These are phyloP conservation scores for Sesia bembeciformis DNA, from an alignment of 2,888 invertebrate genomes.

Conservation along the genomic window DNA sequence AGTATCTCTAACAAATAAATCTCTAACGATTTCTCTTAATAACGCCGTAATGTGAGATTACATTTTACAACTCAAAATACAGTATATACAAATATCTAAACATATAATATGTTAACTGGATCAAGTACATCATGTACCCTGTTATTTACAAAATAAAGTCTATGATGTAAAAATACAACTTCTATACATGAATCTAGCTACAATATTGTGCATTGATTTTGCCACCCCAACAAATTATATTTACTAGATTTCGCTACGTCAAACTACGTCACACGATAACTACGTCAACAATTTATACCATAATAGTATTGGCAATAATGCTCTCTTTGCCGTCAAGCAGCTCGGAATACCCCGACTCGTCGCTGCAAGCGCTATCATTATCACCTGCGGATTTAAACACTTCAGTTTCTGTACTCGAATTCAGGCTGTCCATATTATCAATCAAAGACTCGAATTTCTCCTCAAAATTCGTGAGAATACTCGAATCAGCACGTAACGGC, in stretches of 20 bases:
- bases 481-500: conserved; percentile 40
- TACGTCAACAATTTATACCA: conserved; percentile 36
- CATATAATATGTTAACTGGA: conserved; percentile 38
- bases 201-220: conserved; percentile 23
- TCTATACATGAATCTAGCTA: conserved; percentile 11
- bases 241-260: background rate
- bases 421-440: conserved; percentile 54
- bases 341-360: conserved; percentile 94
- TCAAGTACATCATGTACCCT: conserved; percentile 20
- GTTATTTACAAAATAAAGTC: conserved; percentile 3
- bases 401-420: conserved; percentile 59
- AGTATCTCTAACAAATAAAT: background rate
- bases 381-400: conserved; percentile 72
- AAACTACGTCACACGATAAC: too few relatives aligned
- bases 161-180: background rate
- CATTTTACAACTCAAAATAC: conserved; percentile 20
- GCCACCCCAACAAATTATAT: conserved; percentile 11
- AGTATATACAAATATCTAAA: conserved; percentile 55
- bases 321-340: conserved; percentile 74
- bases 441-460: conserved; percentile 58
- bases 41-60: conserved; percentile 4
- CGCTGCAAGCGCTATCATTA: conserved; percentile 88
- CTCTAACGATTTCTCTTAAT: conserved; percentile 4
- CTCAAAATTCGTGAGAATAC: conserved; percentile 39
- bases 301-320: conserved; percentile 64